A percentile compares a stretch with the other conserved stretches of the same genome.
Conservation (phyloP, 2,797 vertebrate genomes). For the Typhlichthys subterraneus region DNA sequence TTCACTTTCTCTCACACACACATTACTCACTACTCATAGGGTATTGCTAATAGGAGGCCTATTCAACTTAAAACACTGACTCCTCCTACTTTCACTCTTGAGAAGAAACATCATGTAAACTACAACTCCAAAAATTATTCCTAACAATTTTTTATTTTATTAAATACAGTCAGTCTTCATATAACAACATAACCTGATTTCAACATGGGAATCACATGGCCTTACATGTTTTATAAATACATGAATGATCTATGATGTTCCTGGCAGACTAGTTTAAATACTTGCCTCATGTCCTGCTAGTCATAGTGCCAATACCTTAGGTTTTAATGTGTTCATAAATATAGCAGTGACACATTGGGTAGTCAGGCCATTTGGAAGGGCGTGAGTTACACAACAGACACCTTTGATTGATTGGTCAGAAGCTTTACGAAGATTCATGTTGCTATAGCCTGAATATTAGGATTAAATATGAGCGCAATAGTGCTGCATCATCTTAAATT, state of each 20-base stretch:
- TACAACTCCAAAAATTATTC: too few relatives aligned
- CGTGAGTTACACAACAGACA: constrained; percentile 77
- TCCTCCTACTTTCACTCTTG: too few relatives aligned
- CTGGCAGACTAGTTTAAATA: constrained; percentile 18
- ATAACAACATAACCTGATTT: too few relatives aligned
- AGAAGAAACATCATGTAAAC: too few relatives aligned
- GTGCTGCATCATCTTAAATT: background rate
- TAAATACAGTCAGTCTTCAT: too few relatives aligned
- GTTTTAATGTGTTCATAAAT: constrained; percentile 69
- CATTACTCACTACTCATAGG: background rate
- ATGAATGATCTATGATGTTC: background rate
- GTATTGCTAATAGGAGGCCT: too few relatives aligned
- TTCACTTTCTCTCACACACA: constrained; percentile 10
- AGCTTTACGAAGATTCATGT: constrained; percentile 28
- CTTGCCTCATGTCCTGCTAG: background rate
- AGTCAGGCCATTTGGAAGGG: constrained; percentile 54
- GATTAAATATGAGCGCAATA: constrained; percentile 21
- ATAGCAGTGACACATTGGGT: constrained; percentile 65
- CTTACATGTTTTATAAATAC: too few relatives aligned
- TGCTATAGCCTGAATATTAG: constrained; percentile 29
- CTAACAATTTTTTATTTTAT: too few relatives aligned
- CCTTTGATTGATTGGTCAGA: constrained; percentile 47
- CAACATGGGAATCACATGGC: too few relatives aligned
- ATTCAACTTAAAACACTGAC: too few relatives aligned
- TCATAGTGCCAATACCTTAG: constrained; percentile 40